Evolutionary conservation across 2,888 invertebrate species (phyloP).

Genomic region (Hyppa rectilinea): DNA sequence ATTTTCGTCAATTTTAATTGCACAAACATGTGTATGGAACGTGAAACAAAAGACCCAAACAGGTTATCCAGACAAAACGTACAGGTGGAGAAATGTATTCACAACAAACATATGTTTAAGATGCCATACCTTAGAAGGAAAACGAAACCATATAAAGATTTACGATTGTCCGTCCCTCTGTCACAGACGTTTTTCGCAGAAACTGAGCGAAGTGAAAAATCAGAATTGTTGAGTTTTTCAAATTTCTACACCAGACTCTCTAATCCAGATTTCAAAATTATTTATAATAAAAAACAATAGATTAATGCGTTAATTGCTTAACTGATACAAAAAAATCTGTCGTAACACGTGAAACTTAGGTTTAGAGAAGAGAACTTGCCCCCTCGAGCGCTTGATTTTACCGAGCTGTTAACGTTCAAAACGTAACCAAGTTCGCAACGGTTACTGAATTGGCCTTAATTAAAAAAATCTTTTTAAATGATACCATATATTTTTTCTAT

Average conservation of each 20-base stretch:
- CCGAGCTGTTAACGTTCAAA: background rate
- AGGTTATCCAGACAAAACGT: background rate
- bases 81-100: background rate
- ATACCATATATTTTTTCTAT: background rate
- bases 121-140: background rate
- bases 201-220: background rate
- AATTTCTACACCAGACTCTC: background rate
- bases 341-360: background rate
- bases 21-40: background rate
- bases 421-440: background rate
- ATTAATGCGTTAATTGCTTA: background rate
- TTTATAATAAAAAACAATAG: background rate
- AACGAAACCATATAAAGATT: conserved; percentile 2
- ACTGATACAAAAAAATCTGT: background rate
- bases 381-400: background rate
- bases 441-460: background rate
- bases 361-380: background rate
- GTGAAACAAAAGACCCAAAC: background rate
- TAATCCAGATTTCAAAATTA: background rate
- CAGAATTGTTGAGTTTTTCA: background rate
- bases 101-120: background rate
- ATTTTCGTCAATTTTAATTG: background rate
- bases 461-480: background rate
- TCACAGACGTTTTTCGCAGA: background rate
- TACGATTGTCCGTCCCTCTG: background rate